These are phyloP conservation scores for Apogon talboti DNA, from an alignment of 2,797 vertebrate species.

Conservation along the genomic window DNA sequence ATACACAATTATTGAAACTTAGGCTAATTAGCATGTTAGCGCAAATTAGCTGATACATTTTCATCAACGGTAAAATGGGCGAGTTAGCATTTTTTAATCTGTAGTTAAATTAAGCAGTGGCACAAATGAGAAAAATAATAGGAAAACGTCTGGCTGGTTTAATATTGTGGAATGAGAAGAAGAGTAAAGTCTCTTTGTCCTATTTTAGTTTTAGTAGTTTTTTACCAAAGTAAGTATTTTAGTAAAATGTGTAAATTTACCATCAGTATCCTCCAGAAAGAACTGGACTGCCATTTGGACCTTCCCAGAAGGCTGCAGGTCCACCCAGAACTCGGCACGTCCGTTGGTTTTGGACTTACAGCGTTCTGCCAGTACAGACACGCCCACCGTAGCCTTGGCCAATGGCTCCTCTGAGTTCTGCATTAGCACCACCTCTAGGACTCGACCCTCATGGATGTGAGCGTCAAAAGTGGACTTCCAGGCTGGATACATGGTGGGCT, in stretches of 20 bases:
- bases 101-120: too few species aligned
- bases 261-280: slow-evolving; percentile 91
- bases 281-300: slow-evolving; percentile 98
- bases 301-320: slow-evolving; percentile 96
- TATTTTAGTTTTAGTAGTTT: too few species aligned
- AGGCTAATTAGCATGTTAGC: too few species aligned
- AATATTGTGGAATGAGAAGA: too few species aligned
- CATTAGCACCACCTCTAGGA: slow-evolving; percentile 97
- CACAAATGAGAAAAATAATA: too few species aligned
- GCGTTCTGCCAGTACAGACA: slow-evolving; percentile 93
- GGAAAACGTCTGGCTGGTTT: too few species aligned
- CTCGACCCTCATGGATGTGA: slow-evolving; percentile 96
- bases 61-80: too few species aligned
- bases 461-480: slow-evolving; percentile 96
- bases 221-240: neutral
- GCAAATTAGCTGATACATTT: too few species aligned
- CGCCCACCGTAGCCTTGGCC: slow-evolving; percentile 95
- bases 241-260: slow-evolving; percentile 3
- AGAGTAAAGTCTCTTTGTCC: too few species aligned
- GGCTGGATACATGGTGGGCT: slow-evolving; percentile 97
- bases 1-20: too few species aligned
- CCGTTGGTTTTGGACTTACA: slow-evolving; percentile 91
- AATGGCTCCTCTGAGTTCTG: slow-evolving; percentile 91
- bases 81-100: too few species aligned
- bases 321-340: slow-evolving; percentile 98